Conservation (phyloP, 2,888 invertebrate species). For the Rhabditoides inermis region DNA sequence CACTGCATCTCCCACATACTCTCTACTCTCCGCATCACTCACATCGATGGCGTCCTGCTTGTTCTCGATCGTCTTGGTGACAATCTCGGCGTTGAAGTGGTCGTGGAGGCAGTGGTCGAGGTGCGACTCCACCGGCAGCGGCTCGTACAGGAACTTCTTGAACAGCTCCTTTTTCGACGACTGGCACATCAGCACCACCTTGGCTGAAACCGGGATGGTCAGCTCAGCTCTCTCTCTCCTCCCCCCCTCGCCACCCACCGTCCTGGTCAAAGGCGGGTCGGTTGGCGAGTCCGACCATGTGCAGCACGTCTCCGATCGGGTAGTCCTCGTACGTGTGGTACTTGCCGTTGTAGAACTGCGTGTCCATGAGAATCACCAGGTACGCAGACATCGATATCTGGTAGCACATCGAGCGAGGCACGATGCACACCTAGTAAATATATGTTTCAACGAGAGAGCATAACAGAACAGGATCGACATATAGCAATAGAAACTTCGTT, state of each 20-base stretch:
- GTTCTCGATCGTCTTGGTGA: conserved; percentile 98
- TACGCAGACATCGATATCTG: conserved; percentile 78
- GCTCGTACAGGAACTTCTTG: conserved; percentile 92
- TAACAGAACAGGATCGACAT: not conserved
- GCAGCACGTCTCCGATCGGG: conserved; percentile 87
- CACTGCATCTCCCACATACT: no score
- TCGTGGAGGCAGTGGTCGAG: conserved; percentile 94
- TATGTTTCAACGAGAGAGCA: not conserved
- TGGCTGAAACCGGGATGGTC: conserved; percentile 49
- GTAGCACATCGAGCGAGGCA: conserved; percentile 84
- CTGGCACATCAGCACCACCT: conserved; percentile 92
- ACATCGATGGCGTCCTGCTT: conserved; percentile 95
- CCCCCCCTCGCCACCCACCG: conserved; percentile 58
- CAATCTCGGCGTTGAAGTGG: conserved; percentile 98
- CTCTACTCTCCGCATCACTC: no score
- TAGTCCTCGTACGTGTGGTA: conserved; percentile 81
- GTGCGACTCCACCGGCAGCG: conserved; percentile 92
- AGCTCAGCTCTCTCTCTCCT: not conserved
- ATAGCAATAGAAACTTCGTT: not conserved
- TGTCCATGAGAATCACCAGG: conserved; percentile 92
- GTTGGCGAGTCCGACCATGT: conserved; percentile 94
- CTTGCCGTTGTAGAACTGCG: conserved; percentile 80
- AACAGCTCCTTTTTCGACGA: conserved; percentile 96
- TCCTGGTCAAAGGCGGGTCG: conserved; percentile 82
- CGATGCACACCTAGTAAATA: conserved; percentile 72